Evolutionary conservation across 1,140 invertebrate species (phyloP), one percentile per base, ranked within the genome.

Genomic region (Hydropsyche tenuis): DNA sequence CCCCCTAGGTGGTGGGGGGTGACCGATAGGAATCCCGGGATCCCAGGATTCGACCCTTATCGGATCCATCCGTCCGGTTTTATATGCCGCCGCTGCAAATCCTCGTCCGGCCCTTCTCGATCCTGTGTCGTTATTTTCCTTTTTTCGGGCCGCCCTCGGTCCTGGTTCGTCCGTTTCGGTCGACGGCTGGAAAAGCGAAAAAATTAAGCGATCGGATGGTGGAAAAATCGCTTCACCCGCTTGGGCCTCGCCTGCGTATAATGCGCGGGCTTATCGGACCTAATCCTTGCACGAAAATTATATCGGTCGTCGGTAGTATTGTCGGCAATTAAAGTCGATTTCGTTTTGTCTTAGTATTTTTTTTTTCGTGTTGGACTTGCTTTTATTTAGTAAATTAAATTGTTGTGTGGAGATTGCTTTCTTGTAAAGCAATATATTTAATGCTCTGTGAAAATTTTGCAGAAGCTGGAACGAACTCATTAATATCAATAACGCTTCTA

Each of bases 41-140:
- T 37, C 30, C 30, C 37, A 5, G 16, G 45, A 30, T 70, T 70
- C 22, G 23, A 70, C 68, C 22, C 37, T 70, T 70, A 70, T 70
- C 68, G 68, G 51, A 69, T 69, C 46, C 60, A 27, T 25, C 60
- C 48, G 18, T 9, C 48, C 25, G 14, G 25, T 70, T 70, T 70
- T 20, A 70, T 70, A 46, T 27, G 1, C 45, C 4, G 14, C 48
- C 23, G 12, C n/a, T 56, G 48, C 12, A 70, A 70, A 70, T 70
- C 68, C 37, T 37, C 45, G 46, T 30, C 37, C 63, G 65, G 43
- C 30, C 16, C 23, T 42, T 30, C 20, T 43, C 11, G 63, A 18
- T n/a, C 30, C 14, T 65, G n/a, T 23, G 22, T 25, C 18, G 20
- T 14, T 20, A 64, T 65, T 43, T 65, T 65, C 48, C 23, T 48